Base-by-base conservation (phyloP, 2,797 vertebrate species). In the Dallia pectoralis region DNA sequence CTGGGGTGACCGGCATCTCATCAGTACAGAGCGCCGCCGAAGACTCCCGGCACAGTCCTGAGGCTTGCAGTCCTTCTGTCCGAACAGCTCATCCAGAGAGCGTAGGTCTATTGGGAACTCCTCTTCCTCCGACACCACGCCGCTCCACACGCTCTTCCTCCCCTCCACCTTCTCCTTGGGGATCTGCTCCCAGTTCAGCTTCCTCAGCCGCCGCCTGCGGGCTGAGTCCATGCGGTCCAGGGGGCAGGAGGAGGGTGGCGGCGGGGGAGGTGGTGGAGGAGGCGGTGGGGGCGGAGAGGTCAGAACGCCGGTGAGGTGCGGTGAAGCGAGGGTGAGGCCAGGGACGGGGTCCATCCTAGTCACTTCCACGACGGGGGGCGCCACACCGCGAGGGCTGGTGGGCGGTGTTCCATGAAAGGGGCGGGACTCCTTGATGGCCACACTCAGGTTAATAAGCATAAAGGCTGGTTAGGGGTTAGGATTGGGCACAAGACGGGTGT, bases 101-200 rank as follows among this genome's bases (percentile, higher is more conserved):
- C 80, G 87, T 27, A 94, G 89, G 81, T 94, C 93, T 9, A 94
- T 92, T 15, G 88, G 84, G 76, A 94, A 91, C 79, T 94, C 93
- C 0, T 93, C 90, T 29, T 93, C 93, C 0, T 85, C 91, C 0
- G 79, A 80, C 1, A 80, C 78, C 0, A 88, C 87, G 16, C 90
- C 88, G 0, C 82, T 94, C 93, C 93, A 94, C 69, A 94, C 91
- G 0, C 90, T 94, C 64, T 90, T 89, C 27, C 91, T 89, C 0
- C 93, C 93, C 78, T 93, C 93, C 69, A 95, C 91, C 29, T 92
- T 92, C 83, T 95, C 92, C 80, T 90, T 93, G 49, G 93, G 93
- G 73, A 94, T 94, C 0, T 89, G 86, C 76, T 94, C 93, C 93
- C 93, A 95, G 86, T 95, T 95, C 15, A 95, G 87, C 79, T 93